Evolutionary conservation across 2,797 vertebrate genomes (phyloP).

Genomic region (Esox lucius): DNA sequence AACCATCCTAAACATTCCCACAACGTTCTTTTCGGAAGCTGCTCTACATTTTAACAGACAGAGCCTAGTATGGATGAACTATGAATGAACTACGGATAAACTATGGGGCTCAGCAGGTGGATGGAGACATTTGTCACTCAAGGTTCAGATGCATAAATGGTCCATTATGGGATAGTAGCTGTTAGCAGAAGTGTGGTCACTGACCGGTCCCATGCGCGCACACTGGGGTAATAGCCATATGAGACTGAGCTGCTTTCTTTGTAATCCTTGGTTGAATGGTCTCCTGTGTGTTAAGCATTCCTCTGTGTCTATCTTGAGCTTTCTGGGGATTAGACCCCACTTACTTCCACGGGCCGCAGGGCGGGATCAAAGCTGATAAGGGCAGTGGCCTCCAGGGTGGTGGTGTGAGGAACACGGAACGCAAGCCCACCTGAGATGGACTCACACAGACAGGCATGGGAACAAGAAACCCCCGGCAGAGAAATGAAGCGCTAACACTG

Average conservation of each 20-base stretch:
- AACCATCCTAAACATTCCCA: conserved; percentile 30
- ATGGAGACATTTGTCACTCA: neutral
- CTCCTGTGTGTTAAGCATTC: conserved; percentile 74
- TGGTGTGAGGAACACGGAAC: conserved; percentile 43
- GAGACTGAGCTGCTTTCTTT: conserved; percentile 56
- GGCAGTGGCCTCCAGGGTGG: conserved; percentile 50
- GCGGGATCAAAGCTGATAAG: conserved; percentile 69
- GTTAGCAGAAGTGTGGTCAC: neutral
- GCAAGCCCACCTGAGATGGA: conserved; percentile 50
- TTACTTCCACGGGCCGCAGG: conserved; percentile 67
- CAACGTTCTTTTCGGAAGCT: neutral
- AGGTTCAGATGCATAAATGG: neutral
- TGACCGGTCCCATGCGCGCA: conserved; percentile 6
- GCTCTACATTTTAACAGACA: conserved; percentile 37
- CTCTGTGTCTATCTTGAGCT: conserved; percentile 67
- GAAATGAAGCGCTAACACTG: conserved; percentile 49
- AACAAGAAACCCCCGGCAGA: conserved; percentile 48
- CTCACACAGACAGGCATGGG: conserved; percentile 26
- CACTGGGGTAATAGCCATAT: conserved; percentile 55
- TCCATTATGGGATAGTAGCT: neutral
- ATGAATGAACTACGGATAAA: no score
- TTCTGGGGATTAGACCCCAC: conserved; percentile 70
- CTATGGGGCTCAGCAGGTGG: neutral
- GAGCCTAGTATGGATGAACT: neutral
- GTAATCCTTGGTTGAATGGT: conserved; percentile 73